A percentile compares a stretch with the other conserved stretches of the same genome.
Evolutionary conservation across 2,888 invertebrate genomes (phyloP).

Genomic region (Clusia tigrina): DNA sequence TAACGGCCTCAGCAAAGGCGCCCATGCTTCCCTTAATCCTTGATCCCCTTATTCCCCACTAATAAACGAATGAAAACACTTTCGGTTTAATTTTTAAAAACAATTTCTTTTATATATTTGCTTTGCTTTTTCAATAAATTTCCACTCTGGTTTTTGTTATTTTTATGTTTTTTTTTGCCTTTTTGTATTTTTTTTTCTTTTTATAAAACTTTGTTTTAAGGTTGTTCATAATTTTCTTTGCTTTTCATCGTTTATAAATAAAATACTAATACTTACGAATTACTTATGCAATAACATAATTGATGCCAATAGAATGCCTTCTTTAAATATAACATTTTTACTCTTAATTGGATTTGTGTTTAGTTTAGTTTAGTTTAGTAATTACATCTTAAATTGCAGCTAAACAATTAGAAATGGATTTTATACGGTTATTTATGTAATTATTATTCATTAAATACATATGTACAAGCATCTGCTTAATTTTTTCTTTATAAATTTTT

Average conservation of each 20-base stretch:
- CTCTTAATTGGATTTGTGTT: background rate
- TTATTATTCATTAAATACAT: background rate
- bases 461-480: constrained; percentile 24
- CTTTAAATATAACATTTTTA: constrained; percentile 20
- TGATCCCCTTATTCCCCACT: too few relatives aligned
- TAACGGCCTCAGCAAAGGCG: too few relatives aligned
- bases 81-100: constrained; percentile 32
- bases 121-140: constrained; percentile 20
- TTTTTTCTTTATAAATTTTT: constrained; percentile 5
- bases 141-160: constrained; percentile 41
- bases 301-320: constrained; percentile 12
- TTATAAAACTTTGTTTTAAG: constrained; percentile 60
- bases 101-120: constrained; percentile 30
- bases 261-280: constrained; percentile 60
- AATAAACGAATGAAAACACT: too few relatives aligned
- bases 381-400: constrained; percentile 38
- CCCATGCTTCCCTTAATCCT: too few relatives aligned
- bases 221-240: constrained; percentile 48
- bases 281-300: constrained; percentile 50
- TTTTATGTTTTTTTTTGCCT: too few relatives aligned
- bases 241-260: constrained; percentile 53
- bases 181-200: constrained; percentile 45
- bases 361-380: background rate
- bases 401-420: constrained; percentile 29
- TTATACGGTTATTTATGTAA: too few relatives aligned